Evolutionary conservation across 1,140 invertebrate species (phyloP).

Genomic region (Apis cerana): DNA sequence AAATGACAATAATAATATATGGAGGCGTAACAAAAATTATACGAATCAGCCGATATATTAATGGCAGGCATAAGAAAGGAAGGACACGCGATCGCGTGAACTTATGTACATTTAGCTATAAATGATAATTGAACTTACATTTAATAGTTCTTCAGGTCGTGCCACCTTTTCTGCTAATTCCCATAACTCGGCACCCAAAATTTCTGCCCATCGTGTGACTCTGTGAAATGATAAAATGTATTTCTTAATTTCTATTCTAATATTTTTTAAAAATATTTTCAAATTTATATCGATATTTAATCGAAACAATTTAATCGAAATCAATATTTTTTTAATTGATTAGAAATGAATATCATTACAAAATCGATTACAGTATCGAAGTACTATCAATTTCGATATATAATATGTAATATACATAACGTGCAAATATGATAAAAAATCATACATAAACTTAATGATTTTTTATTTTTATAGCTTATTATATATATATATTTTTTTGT

Average conservation of each 20-base stretch:
- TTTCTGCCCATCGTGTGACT: conserved; percentile 83
- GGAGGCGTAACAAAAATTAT: conserved; percentile 32
- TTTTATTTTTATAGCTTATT: neutral
- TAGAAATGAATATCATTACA: neutral
- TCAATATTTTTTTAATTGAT: neutral
- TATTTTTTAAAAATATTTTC: neutral
- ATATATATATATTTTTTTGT: neutral
- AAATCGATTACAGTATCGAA: too few species aligned
- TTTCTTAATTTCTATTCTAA: neutral
- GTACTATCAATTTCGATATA: neutral
- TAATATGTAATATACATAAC: neutral
- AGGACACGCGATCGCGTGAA: neutral
- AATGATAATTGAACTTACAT: conserved; percentile 74
- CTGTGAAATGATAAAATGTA: conserved; percentile 71
- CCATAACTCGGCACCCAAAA: conserved; percentile 84
- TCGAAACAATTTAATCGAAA: neutral
- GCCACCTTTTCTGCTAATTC: conserved; percentile 83
- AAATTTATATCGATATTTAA: neutral
- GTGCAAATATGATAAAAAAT: neutral
- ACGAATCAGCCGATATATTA: conserved; percentile 8
- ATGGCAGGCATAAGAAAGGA: neutral
- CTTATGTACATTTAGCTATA: neutral
- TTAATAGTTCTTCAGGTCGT: conserved; percentile 83
- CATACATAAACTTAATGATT: neutral
- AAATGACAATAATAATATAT: conserved; percentile 21